Conservation (phyloP, 2,113 vertebrate species). For the Ageneiosus marmoratus region DNA sequence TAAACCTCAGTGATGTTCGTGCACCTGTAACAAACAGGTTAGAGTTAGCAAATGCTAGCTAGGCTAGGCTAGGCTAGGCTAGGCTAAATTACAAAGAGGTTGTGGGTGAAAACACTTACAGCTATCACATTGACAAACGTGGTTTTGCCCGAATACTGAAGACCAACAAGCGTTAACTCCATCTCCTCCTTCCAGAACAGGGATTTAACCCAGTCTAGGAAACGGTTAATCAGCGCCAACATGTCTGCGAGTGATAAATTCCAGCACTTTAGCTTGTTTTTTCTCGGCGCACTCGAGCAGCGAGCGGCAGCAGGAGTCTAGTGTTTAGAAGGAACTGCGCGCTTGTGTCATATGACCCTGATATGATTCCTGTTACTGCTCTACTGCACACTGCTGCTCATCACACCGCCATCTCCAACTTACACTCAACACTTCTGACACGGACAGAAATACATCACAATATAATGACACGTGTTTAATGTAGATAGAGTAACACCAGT, state of each 20-base stretch:
- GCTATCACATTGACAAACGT: conserved; percentile 89
- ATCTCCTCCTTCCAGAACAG: conserved; percentile 91
- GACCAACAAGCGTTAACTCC: conserved; percentile 87
- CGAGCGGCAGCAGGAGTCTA: background rate
- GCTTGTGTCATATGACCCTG: conserved; percentile 54
- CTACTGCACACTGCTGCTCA: background rate
- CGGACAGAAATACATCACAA: background rate
- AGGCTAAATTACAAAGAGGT: conserved; percentile 34
- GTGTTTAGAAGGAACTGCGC: conserved; percentile 52
- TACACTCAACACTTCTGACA: background rate
- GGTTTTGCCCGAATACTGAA: conserved; percentile 89
- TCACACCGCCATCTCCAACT: background rate
- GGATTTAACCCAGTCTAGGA: conserved; percentile 85
- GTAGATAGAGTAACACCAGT: background rate
- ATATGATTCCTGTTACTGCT: conserved; percentile 13
- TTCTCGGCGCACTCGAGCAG: background rate
- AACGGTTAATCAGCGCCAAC: conserved; percentile 81
- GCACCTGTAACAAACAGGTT: conserved; percentile 52
- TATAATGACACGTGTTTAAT: background rate
- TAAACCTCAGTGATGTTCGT: background rate
- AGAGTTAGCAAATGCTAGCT: conserved; percentile 56
- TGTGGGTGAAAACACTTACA: conserved; percentile 71
- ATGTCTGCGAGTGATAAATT: conserved; percentile 64
- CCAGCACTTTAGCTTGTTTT: conserved; percentile 9
- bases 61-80: too few relatives aligned